These are phyloP conservation scores for Thinocorus orbignyianus DNA, from an alignment of 2,113 vertebrate genomes.

Conservation along the genomic window DNA sequence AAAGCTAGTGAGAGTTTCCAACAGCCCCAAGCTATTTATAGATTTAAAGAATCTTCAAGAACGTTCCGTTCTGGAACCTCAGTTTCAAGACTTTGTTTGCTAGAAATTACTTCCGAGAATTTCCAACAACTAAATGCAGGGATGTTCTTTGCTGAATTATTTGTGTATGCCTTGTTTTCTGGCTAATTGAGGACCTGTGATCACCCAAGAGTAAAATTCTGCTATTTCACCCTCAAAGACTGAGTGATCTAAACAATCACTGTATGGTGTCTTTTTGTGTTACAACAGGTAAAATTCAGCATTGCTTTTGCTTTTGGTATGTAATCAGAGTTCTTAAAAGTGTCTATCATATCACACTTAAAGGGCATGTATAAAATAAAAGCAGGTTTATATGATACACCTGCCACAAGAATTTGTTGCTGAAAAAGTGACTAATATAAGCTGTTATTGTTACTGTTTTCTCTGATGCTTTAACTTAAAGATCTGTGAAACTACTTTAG, in stretches of 20 bases:
- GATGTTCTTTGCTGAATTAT: background rate
- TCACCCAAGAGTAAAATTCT: background rate
- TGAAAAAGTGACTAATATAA: background rate
- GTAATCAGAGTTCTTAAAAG: background rate
- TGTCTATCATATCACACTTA: background rate
- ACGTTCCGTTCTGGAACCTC: background rate
- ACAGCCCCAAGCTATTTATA: background rate
- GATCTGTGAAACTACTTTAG: background rate
- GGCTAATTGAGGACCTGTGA: background rate
- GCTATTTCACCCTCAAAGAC: background rate
- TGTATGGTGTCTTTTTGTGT: background rate
- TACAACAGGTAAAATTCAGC: background rate
- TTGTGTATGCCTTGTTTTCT: background rate
- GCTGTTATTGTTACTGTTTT: background rate
- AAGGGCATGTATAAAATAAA: background rate
- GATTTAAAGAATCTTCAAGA: background rate
- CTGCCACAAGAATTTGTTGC: background rate
- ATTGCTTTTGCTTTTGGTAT: background rate
- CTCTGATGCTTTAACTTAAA: background rate
- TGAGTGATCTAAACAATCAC: background rate
- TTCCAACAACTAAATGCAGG: background rate
- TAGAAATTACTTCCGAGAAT: background rate
- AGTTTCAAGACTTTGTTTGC: background rate
- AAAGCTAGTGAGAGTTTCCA: background rate
- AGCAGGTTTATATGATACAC: background rate